Evolutionary conservation across 2,888 invertebrate species (phyloP).

Genomic region (Chaetogeoica ovagalla): DNA sequence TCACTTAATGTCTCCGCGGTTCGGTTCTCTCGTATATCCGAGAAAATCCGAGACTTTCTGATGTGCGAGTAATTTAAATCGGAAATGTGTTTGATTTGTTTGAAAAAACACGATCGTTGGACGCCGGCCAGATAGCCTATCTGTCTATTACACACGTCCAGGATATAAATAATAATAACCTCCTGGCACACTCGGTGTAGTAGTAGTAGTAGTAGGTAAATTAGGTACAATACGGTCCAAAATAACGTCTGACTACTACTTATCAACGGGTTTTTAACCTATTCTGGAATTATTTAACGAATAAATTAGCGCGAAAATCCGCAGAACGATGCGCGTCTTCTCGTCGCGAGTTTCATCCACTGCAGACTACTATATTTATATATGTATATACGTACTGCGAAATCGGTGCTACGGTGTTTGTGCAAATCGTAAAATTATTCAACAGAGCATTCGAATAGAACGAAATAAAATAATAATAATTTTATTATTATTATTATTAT

Average conservation of each 20-base stretch:
- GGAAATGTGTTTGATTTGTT: constrained; percentile 48
- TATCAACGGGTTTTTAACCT: background rate
- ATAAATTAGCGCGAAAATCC: background rate
- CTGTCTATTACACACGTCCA: constrained; percentile 47
- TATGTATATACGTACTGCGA: too few relatives aligned
- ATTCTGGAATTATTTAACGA: too few relatives aligned
- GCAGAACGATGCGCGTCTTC: background rate
- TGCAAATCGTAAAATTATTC: too few relatives aligned
- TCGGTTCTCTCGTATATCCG: background rate
- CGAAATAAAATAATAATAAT: too few relatives aligned
- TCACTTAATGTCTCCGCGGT: background rate
- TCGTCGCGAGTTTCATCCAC: too few relatives aligned
- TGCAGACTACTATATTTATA: too few relatives aligned
- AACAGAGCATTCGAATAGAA: too few relatives aligned
- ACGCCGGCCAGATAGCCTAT: constrained; percentile 29
- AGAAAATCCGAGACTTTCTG: constrained; percentile 21
- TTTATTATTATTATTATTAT: too few relatives aligned
- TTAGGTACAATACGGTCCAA: constrained; percentile 46
- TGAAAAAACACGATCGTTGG: constrained; percentile 40
- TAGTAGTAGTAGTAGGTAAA: constrained; percentile 33
- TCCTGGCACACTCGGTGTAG: constrained; percentile 38
- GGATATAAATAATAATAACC: constrained; percentile 50
- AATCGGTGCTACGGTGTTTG: too few relatives aligned
- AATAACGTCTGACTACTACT: constrained; percentile 28
- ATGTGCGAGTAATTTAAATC: constrained; percentile 42